Evolutionary conservation across 2,113 vertebrate genomes (phyloP).

Genomic region (Corapipo altera): DNA sequence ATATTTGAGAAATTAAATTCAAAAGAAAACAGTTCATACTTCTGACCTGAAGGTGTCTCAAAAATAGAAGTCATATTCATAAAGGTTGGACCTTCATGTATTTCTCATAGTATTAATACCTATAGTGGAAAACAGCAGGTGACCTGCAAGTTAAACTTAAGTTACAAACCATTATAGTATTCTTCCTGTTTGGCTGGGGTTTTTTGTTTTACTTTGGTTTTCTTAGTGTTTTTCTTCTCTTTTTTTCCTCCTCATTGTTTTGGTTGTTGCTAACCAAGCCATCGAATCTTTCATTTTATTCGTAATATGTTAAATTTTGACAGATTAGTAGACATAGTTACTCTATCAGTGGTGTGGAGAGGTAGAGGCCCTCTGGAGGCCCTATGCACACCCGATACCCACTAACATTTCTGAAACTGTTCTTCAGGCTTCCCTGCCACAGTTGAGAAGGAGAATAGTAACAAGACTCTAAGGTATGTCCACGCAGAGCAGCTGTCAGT

Average conservation of each 20-base stretch:
- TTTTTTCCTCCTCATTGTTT: neutral
- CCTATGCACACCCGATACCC: accelerated
- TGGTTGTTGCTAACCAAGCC: neutral
- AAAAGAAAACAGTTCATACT: neutral
- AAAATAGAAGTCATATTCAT: neutral
- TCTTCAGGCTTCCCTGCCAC: neutral
- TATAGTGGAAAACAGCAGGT: neutral
- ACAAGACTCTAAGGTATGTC: neutral
- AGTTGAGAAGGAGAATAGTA: neutral
- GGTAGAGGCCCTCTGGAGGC: neutral
- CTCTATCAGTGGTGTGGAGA: neutral
- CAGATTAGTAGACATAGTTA: neutral
- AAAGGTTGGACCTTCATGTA: neutral
- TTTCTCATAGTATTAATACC: neutral
- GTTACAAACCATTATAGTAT: neutral
- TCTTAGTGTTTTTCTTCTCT: neutral
- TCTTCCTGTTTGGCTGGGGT: neutral
- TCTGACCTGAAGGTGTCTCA: neutral
- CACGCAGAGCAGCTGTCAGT: neutral
- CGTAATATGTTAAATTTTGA: neutral
- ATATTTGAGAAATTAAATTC: neutral
- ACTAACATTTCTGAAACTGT: neutral
- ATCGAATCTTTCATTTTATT: neutral
- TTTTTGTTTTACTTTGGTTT: neutral
- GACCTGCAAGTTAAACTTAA: neutral